phyloP scores from a whole-genome alignment of 2,888 invertebrate genomes.

The Lomographa bimaculata region DNA sequence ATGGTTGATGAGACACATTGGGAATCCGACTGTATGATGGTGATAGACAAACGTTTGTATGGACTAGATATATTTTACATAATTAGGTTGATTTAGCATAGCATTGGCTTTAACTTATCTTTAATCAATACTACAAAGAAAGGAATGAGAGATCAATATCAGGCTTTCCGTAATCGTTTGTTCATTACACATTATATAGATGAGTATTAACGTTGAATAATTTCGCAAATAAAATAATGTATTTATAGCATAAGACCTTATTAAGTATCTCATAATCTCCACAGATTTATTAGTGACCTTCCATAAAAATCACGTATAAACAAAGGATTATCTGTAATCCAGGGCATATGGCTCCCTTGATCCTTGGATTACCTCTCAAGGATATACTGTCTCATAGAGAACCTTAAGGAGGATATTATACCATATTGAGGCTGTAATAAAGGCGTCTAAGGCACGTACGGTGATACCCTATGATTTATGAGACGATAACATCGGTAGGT shows the following conservation, averaged over 20 bases:
- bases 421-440: conserved; percentile 70
- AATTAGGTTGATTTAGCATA: too few species aligned
- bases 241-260: too few species aligned
- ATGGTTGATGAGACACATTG: conserved; percentile 12
- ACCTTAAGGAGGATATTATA: conserved; percentile 17
- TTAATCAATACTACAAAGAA: too few species aligned
- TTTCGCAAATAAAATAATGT: too few species aligned
- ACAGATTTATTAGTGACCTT: conserved; percentile 36
- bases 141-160: too few species aligned
- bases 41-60: too few species aligned
- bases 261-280: conserved; percentile 40
- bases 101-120: too few species aligned
- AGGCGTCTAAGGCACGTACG: conserved; percentile 54
- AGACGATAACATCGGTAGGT: conserved; percentile 70
- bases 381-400: conserved; percentile 7
- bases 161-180: too few species aligned
- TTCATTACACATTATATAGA: too few species aligned
- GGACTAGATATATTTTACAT: too few species aligned
- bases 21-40: conserved; percentile 7
- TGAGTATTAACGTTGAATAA: too few species aligned
- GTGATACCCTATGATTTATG: conserved; percentile 78
- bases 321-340: conserved; percentile 68
- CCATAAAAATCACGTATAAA: conserved; percentile 58
- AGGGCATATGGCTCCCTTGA: conserved; percentile 43
- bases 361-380: conserved; percentile 50